These are phyloP conservation scores for Eupithecia dodoneata DNA, from an alignment of 2,888 invertebrate genomes.

Conservation along the genomic window DNA sequence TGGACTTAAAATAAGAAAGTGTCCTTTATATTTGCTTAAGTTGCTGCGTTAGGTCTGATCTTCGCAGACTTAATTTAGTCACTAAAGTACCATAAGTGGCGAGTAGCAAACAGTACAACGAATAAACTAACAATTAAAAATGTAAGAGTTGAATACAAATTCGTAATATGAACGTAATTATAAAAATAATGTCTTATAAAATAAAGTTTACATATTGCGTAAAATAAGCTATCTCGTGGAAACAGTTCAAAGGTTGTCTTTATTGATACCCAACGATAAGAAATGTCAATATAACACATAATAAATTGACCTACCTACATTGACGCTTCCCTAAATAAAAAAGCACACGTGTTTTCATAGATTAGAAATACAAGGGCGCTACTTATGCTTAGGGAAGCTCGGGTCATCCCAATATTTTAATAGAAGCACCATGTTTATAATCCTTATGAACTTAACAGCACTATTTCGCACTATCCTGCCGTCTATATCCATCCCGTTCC, in stretches of 20 bases:
- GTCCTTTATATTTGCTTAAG: background rate
- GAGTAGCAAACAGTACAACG: background rate
- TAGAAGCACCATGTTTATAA: background rate
- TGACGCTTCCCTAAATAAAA: constrained; percentile 1
- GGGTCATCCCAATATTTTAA: background rate
- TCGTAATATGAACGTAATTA: constrained; percentile 6
- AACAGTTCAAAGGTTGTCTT: constrained; percentile 3
- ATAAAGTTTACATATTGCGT: constrained; percentile 15
- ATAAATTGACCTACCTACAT: constrained; percentile 4
- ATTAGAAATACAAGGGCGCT: background rate
- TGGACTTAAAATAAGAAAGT: background rate
- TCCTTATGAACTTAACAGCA: background rate
- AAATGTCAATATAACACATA: background rate
- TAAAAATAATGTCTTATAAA: constrained; percentile 4
- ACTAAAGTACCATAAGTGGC: background rate
- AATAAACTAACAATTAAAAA: constrained; percentile 12
- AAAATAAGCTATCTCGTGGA: constrained; percentile 10
- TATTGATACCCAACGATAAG: constrained; percentile 4
- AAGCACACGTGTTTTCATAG: background rate
- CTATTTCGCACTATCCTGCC: background rate
- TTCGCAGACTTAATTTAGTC: background rate
- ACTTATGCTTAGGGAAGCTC: background rate
- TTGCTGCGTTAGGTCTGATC: background rate
- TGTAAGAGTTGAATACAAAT: constrained; percentile 15
- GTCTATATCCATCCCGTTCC: background rate